These are phyloP conservation scores for Cercopithecus diana DNA, from an alignment of 2,797 vertebrate genomes.

Conservation along the genomic window DNA sequence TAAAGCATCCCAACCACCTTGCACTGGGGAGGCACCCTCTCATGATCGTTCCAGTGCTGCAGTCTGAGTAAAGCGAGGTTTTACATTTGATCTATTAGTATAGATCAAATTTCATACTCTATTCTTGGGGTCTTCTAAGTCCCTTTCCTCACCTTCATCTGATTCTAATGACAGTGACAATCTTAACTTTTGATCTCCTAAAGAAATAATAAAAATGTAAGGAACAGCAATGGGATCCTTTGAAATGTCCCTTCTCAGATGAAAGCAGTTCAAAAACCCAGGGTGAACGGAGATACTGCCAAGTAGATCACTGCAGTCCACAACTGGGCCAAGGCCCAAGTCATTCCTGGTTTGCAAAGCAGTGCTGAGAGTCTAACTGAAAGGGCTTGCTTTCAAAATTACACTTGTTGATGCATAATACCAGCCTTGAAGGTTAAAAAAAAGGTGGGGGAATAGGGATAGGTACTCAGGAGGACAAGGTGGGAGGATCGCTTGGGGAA, in stretches of 20 bases:
- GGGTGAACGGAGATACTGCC: neutral
- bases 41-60: neutral
- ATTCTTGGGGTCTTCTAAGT: neutral
- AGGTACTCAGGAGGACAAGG: too few relatives aligned
- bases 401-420: neutral
- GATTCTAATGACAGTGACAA: neutral
- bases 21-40: neutral
- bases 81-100: neutral
- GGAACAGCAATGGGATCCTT: neutral
- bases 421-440: neutral
- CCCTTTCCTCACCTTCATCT: slow-evolving; percentile 26
- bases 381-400: slow-evolving; percentile 17
- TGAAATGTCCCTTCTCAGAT: neutral
- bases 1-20: neutral
- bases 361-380: neutral
- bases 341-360: neutral
- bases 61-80: neutral
- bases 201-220: slow-evolving; percentile 42
- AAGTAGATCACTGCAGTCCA: neutral
- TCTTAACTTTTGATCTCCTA: slow-evolving; percentile 26
- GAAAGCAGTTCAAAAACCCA: slow-evolving; percentile 37
- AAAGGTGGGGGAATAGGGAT: neutral
- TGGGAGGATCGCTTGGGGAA: too few relatives aligned
- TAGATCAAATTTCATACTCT: slow-evolving; percentile 23
- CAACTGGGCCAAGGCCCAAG: neutral